Conservation (phyloP, 2,888 invertebrate genomes). For the Siphlonurus alternatus region DNA sequence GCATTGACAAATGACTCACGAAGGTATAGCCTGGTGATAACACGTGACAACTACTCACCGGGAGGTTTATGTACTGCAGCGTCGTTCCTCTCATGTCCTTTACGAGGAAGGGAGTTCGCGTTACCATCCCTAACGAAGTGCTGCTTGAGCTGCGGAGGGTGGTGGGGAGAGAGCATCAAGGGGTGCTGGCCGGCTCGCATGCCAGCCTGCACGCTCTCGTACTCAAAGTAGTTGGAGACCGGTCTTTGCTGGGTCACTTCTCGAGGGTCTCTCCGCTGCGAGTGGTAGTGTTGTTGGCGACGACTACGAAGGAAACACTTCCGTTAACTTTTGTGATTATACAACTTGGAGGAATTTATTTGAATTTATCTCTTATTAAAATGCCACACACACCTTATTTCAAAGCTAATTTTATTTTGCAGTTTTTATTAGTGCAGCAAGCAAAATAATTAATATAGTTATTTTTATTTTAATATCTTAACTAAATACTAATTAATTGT, state of each 20-base stretch:
- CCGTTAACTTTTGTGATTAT: too few species aligned
- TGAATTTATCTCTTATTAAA: too few species aligned
- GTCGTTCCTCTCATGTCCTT: not conserved
- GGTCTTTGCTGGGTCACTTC: conserved; percentile 38
- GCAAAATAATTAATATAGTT: too few species aligned
- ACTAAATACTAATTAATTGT: too few species aligned
- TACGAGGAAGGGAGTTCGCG: conserved; percentile 16
- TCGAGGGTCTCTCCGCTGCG: conserved; percentile 38
- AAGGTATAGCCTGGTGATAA: too few species aligned
- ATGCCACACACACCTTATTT: too few species aligned
- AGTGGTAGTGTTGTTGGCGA: conserved; percentile 46
- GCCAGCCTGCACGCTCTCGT: conserved; percentile 53
- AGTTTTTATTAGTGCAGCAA: too few species aligned
- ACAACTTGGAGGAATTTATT: conserved; percentile 1
- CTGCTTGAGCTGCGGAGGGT: conserved; percentile 9
- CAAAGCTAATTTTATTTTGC: too few species aligned
- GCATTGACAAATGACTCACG: too few species aligned
- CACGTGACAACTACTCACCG: too few species aligned
- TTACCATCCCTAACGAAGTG: conserved; percentile 7
- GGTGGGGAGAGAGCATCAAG: conserved; percentile 1
- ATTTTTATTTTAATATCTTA: too few species aligned
- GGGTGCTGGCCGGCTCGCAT: conserved; percentile 13
- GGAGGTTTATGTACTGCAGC: not conserved
- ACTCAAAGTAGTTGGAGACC: conserved; percentile 70
- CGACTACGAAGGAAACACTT: conserved; percentile 29